These are phyloP conservation scores for Pipra filicauda DNA, from an alignment of 2,113 vertebrate genomes.

Conservation along the genomic window DNA sequence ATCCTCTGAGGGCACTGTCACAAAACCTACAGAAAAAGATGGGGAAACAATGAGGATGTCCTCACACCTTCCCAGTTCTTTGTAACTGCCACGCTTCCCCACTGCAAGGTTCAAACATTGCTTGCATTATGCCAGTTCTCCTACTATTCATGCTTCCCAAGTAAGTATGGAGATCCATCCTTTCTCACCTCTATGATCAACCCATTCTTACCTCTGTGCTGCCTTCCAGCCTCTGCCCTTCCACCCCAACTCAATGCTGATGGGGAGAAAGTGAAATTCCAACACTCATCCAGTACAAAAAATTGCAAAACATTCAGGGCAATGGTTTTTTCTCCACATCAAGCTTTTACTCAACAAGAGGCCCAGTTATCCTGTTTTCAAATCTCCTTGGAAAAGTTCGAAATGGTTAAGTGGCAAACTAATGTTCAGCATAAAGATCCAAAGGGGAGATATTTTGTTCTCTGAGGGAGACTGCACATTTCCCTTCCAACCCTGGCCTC, in stretches of 20 bases:
- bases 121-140: background rate
- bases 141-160: background rate
- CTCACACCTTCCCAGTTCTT: background rate
- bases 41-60: fast-evolving
- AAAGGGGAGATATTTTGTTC: background rate
- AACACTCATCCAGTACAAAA: background rate
- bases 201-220: background rate
- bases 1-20: background rate
- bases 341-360: background rate
- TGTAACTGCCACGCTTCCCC: background rate
- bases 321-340: background rate
- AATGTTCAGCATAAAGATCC: conserved; percentile 23
- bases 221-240: background rate
- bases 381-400: conserved; percentile 7
- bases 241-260: background rate
- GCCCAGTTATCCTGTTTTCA: background rate
- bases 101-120: background rate
- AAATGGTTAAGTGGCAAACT: conserved; percentile 42
- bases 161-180: background rate
- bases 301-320: background rate
- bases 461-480: conserved; percentile 4
- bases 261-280: background rate
- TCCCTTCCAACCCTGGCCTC: conserved; percentile 29
- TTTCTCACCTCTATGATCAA: background rate
- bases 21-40: background rate